These are phyloP conservation scores for Echinarachnius parma DNA, from an alignment of 53 echinoderm and acorn worm genomes.

Conservation along the genomic window DNA sequence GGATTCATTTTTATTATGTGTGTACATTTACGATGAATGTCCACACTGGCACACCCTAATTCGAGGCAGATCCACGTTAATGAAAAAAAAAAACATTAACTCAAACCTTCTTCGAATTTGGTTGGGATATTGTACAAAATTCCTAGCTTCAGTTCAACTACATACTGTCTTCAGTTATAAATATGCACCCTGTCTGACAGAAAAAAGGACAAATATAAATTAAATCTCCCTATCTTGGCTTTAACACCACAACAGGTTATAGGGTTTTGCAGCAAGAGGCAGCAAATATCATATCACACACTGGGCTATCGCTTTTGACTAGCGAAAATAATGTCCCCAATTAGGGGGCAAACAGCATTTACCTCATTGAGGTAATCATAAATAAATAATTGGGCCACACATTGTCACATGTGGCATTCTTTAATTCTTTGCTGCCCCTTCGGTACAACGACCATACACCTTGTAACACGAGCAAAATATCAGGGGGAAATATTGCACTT, in stretches of 20 bases:
- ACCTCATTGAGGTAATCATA: constrained; percentile 38
- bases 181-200: no score
- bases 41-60: no score
- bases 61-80: no score
- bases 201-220: no score
- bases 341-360: neutral
- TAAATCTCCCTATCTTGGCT: neutral
- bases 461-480: constrained; percentile 4
- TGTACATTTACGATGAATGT: no score
- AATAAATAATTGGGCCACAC: constrained; percentile 19
- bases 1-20: no score
- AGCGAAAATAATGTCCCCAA: neutral
- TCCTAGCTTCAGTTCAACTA: no score
- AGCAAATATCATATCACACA: constrained; percentile 46
- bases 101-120: no score
- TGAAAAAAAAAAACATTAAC: no score
- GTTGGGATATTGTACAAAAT: no score
- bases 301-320: constrained; percentile 2
- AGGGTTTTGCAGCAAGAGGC: constrained; percentile 42
- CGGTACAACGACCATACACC: constrained; percentile 14
- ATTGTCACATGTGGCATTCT: constrained; percentile 4
- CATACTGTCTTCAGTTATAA: no score
- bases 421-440: constrained; percentile 33
- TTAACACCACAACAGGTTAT: no score
- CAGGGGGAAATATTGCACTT: constrained; percentile 54